Evolutionary conservation across 2,113 vertebrate genomes (phyloP).

Genomic region (Ursus arctos): DNA sequence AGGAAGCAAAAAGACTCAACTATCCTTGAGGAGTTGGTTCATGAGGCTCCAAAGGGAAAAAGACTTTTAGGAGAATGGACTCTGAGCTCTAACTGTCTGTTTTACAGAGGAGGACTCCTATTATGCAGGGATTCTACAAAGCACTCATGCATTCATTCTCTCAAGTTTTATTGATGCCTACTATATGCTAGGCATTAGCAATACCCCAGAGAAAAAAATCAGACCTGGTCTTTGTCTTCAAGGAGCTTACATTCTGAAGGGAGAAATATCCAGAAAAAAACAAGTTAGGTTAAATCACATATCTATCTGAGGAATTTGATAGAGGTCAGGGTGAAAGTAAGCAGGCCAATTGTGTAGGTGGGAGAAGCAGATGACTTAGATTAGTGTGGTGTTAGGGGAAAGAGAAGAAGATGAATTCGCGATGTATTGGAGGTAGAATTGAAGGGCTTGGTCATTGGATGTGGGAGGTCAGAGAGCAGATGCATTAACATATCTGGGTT

Average conservation of each 20-base stretch:
- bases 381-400: background rate
- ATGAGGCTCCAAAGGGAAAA: background rate
- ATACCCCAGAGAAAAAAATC: background rate
- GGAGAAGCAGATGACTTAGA: background rate
- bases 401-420: background rate
- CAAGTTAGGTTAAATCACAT: background rate
- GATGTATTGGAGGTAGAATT: background rate
- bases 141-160: background rate
- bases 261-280: slow-evolving; percentile 3
- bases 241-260: background rate
- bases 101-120: background rate
- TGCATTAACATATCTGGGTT: background rate
- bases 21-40: background rate
- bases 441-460: background rate
- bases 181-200: background rate
- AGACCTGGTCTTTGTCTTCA: background rate
- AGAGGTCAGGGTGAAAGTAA: background rate
- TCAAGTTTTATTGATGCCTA: background rate
- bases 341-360: background rate
- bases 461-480: background rate
- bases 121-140: background rate
- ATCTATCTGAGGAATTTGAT: background rate
- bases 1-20: background rate
- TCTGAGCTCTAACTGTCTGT: background rate
- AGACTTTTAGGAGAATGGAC: background rate